Evolutionary conservation across 2,797 vertebrate genomes (phyloP).

Genomic region (Threskiornis aethiopicus): DNA sequence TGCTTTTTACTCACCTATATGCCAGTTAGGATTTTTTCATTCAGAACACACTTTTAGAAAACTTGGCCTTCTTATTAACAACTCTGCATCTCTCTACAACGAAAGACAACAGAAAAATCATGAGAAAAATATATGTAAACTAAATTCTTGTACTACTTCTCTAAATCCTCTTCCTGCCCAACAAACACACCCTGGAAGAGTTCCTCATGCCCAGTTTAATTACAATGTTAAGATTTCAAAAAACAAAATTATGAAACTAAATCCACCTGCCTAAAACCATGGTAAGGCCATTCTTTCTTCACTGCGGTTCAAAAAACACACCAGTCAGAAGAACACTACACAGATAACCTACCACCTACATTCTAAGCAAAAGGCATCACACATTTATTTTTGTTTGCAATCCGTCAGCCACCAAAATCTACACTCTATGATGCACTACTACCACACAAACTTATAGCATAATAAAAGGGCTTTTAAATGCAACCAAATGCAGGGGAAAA

Average conservation of each 20-base stretch:
- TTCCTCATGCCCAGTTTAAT: background rate
- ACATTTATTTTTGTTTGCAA: too few species aligned
- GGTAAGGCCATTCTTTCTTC: too few species aligned
- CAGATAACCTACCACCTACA: accelerated
- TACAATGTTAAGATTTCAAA: background rate
- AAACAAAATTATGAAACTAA: background rate
- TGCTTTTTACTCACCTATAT: background rate
- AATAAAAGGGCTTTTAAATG: background rate
- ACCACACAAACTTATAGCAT: accelerated
- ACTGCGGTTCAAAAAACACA: background rate
- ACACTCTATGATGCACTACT: accelerated
- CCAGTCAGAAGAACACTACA: background rate
- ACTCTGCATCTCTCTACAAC: background rate
- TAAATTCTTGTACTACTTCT: background rate
- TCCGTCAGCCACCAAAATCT: background rate
- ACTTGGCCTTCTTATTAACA: background rate
- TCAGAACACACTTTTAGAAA: background rate
- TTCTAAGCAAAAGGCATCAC: accelerated
- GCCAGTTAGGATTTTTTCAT: background rate
- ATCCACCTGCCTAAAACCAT: background rate
- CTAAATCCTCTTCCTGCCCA: background rate
- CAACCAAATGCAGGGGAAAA: accelerated
- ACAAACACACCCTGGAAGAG: background rate
- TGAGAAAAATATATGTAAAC: accelerated
- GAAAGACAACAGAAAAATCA: accelerated